Conservation (phyloP, 1,140 invertebrate genomes). For the Orius laevigatus region DNA sequence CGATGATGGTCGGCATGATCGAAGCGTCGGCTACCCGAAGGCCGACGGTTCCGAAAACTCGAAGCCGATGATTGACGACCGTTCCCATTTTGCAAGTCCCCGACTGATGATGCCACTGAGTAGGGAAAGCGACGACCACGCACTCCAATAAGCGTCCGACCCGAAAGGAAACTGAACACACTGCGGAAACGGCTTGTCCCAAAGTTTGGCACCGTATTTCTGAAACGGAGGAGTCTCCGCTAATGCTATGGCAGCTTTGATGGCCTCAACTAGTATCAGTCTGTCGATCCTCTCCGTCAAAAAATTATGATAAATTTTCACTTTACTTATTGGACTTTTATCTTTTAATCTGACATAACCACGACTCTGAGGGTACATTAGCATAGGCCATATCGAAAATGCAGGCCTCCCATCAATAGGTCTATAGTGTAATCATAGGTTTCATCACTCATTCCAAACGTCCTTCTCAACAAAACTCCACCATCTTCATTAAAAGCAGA, state of each 20-base stretch:
- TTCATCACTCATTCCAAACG: slow-evolving; percentile 35
- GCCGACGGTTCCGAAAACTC: slow-evolving; percentile 46
- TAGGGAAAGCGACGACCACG: slow-evolving; percentile 47
- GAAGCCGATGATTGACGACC: slow-evolving; percentile 37
- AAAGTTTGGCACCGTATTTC: slow-evolving; percentile 36
- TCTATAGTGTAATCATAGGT: slow-evolving; percentile 32
- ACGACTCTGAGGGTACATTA: slow-evolving; percentile 54
- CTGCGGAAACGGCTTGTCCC: slow-evolving; percentile 37
- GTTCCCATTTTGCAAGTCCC: slow-evolving; percentile 48
- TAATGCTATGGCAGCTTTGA: slow-evolving; percentile 42
- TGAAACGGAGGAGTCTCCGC: slow-evolving; percentile 40
- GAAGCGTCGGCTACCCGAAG: slow-evolving; percentile 60
- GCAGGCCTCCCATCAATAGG: slow-evolving; percentile 34
- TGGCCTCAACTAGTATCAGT: slow-evolving; percentile 45
- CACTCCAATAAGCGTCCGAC: slow-evolving; percentile 50
- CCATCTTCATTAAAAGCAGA: slow-evolving; percentile 52
- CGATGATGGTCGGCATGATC: slow-evolving; percentile 52
- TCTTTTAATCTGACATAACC: slow-evolving; percentile 47
- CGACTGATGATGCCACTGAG: slow-evolving; percentile 45
- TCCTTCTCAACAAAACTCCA: slow-evolving; percentile 41
- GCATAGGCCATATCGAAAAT: slow-evolving; percentile 49
- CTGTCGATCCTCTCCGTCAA: slow-evolving; percentile 46
- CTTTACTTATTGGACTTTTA: slow-evolving; percentile 53
- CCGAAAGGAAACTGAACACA: slow-evolving; percentile 35
- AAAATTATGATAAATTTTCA: slow-evolving; percentile 58